Evolutionary conservation across 2,797 vertebrate species (phyloP).

Genomic region (Prionace glauca): DNA sequence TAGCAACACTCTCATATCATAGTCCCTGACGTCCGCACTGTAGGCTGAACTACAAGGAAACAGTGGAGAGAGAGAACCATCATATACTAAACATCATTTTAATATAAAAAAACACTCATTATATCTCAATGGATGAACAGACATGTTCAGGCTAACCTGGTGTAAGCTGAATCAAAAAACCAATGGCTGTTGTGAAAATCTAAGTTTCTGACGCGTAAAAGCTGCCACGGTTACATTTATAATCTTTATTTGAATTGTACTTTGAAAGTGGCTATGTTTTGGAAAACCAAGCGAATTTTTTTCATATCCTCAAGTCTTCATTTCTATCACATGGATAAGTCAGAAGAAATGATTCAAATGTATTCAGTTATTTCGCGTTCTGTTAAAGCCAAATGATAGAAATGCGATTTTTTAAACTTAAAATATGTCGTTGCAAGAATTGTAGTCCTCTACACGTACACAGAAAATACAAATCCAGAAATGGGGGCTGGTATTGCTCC

Average conservation of each 20-base stretch:
- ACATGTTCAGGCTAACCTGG: background rate
- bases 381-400: background rate
- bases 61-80: constrained; percentile 13
- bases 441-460: background rate
- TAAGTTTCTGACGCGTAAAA: background rate
- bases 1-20: constrained; percentile 87
- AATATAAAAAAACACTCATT: background rate
- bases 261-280: background rate
- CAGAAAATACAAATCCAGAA: background rate
- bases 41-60: constrained; percentile 72
- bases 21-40: constrained; percentile 72
- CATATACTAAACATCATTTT: background rate
- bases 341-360: background rate
- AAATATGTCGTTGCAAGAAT: background rate
- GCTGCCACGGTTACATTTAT: background rate
- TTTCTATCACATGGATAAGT: background rate
- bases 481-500: background rate
- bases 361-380: background rate
- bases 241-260: background rate
- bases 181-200: background rate
- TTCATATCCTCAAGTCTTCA: background rate
- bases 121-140: background rate
- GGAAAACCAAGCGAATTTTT: background rate
- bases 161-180: background rate
- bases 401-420: background rate